Conservation (phyloP, 2,113 vertebrate species). For the Aegotheles bennettii region DNA sequence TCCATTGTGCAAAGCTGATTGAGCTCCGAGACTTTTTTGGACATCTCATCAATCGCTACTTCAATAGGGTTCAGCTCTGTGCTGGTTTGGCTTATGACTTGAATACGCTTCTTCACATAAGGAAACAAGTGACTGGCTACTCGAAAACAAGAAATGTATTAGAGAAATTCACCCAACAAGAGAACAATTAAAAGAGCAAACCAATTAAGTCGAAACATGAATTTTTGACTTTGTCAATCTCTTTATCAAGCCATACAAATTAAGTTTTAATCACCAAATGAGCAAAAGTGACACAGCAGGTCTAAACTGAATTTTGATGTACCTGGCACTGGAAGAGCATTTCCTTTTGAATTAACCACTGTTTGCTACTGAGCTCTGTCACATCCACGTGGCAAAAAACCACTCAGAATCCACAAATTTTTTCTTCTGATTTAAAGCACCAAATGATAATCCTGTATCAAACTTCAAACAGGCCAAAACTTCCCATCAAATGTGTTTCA, state of each 20-base stretch:
- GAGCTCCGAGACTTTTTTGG: constrained; percentile 93
- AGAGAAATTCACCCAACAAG: neutral
- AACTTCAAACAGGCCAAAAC: neutral
- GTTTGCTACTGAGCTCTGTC: neutral
- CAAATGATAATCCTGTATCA: neutral
- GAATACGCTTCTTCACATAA: constrained; percentile 95
- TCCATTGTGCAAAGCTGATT: constrained; percentile 93
- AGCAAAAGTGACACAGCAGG: neutral
- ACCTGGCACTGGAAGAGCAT: neutral
- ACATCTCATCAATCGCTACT: constrained; percentile 99
- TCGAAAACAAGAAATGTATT: neutral
- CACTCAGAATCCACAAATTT: neutral
- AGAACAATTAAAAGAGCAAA: neutral
- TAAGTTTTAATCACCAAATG: neutral
- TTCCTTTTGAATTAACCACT: neutral
- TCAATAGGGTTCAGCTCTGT: constrained; percentile 96
- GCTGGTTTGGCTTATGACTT: constrained; percentile 92
- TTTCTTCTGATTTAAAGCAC: neutral
- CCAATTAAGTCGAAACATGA: neutral
- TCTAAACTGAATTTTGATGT: neutral
- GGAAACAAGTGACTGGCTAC: constrained; percentile 92
- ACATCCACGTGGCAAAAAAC: neutral
- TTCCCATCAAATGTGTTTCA: neutral
- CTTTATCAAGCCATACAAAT: neutral
- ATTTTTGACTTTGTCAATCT: neutral